Conservation (phyloP, 1,140 invertebrate genomes). For the Sipha flava region DNA sequence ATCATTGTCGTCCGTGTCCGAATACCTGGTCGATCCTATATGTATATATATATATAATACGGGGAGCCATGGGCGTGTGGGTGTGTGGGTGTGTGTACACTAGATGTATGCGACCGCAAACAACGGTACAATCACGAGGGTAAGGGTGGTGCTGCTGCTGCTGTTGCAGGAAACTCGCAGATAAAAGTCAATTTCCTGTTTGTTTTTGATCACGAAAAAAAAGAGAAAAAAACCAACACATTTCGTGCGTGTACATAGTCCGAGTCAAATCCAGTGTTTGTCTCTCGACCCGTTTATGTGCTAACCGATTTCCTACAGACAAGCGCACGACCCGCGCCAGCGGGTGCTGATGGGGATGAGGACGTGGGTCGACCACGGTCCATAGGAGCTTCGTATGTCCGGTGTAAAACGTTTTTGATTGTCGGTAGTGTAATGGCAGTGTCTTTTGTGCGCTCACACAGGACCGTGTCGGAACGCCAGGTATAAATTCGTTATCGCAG, state of each 20-base stretch:
- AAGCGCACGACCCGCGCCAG: no score
- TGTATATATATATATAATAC: neutral
- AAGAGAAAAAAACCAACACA: neutral
- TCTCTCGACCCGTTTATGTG: no score
- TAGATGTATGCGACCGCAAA: neutral
- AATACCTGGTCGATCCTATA: neutral
- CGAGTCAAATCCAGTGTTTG: no score
- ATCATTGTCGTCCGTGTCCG: neutral
- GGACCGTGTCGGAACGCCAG: neutral
- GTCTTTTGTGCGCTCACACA: neutral
- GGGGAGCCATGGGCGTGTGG: no score
- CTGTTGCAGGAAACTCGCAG: neutral
- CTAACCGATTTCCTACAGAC: no score
- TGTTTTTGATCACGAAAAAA: neutral
- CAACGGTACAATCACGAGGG: neutral
- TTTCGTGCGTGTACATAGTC: neutral
- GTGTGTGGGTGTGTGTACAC: neutral
- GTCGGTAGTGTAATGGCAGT: no score
- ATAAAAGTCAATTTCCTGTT: slow-evolving; percentile 19
- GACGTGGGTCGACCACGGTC: no score
- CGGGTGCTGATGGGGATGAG: no score
- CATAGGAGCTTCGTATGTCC: no score
- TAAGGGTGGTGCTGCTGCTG: neutral
- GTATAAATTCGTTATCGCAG: neutral
- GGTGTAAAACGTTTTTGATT: no score